Conservation (phyloP, 2,113 vertebrate genomes). For the Collichthys lucidus region DNA sequence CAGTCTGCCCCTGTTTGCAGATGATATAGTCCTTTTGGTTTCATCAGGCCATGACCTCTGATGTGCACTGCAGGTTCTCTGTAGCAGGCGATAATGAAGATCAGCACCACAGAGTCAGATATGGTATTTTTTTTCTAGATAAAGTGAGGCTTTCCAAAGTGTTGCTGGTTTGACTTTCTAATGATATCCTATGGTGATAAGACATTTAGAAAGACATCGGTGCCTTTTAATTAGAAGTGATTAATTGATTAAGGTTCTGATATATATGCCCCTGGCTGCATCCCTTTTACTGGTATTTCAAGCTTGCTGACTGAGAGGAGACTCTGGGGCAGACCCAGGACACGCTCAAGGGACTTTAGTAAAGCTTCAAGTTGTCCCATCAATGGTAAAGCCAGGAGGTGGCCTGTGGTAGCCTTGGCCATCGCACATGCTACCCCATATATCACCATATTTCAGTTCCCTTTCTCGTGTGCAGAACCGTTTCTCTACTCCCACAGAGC, state of each 20-base stretch:
- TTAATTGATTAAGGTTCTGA: not conserved
- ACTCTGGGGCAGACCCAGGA: not conserved
- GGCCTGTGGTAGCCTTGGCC: not conserved
- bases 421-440: not conserved
- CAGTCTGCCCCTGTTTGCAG: not conserved
- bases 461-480: not conserved
- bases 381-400: not conserved
- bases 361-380: not conserved
- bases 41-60: not conserved
- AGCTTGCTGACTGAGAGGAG: not conserved
- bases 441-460: not conserved
- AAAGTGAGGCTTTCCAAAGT: not conserved
- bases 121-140: not conserved
- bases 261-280: not conserved
- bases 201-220: not conserved
- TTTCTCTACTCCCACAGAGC: not conserved
- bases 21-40: not conserved
- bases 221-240: not conserved
- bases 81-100: not conserved
- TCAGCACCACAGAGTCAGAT: not conserved
- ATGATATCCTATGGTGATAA: not conserved
- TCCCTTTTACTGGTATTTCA: conserved; percentile 1
- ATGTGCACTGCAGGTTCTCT: not conserved
- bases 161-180: not conserved
- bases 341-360: not conserved